phyloP scores from a whole-genome alignment of 2,797 vertebrate genomes.

The Leucoraja ocellata region DNA sequence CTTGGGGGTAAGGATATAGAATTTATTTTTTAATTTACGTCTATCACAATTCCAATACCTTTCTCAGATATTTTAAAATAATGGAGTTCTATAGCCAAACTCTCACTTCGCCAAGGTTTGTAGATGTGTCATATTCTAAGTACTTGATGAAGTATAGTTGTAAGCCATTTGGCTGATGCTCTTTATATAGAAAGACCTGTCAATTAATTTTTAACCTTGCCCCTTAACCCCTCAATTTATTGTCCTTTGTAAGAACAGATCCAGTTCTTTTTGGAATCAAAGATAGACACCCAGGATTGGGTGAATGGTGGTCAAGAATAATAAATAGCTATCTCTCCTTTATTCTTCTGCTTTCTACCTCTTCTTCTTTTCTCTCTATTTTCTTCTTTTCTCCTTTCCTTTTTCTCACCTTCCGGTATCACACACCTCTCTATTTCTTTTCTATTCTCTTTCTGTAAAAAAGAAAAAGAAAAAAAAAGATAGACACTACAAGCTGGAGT shows the following conservation, averaged over 20 bases:
- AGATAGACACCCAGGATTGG: too few species aligned
- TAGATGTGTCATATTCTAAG: not conserved
- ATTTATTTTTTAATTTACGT: not conserved
- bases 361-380: too few species aligned
- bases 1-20: conserved; percentile 75
- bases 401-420: too few species aligned
- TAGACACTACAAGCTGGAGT: too few species aligned
- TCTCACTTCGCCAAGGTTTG: not conserved
- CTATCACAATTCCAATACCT: not conserved
- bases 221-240: not conserved
- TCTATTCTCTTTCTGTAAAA: too few species aligned
- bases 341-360: too few species aligned
- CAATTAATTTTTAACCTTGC: not conserved
- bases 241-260: not conserved
- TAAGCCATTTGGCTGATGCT: not conserved
- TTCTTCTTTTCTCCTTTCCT: too few species aligned
- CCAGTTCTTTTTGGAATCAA: not conserved
- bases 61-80: not conserved
- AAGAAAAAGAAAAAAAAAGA: too few species aligned
- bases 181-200: not conserved
- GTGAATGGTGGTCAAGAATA: too few species aligned
- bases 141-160: not conserved
- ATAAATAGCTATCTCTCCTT: too few species aligned
- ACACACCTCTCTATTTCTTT: too few species aligned
- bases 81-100: not conserved